These are phyloP conservation scores for Crocuta crocuta DNA, from an alignment of 2,113 vertebrate genomes.

Conservation along the genomic window DNA sequence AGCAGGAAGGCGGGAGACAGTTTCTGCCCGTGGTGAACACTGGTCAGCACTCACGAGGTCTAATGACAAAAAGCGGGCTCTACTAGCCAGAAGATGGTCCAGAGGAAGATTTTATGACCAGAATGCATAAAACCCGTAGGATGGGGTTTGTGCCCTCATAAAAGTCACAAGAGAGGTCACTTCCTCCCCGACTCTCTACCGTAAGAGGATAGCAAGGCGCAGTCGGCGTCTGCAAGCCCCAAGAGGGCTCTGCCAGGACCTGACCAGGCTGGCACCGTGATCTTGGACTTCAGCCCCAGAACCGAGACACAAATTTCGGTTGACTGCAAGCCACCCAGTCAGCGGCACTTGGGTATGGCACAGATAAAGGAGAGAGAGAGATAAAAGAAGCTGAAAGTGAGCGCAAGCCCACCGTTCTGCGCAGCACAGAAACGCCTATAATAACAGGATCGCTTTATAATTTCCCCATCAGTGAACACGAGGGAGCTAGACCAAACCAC, in stretches of 20 bases:
- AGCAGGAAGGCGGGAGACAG: not conserved
- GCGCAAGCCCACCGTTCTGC: not conserved
- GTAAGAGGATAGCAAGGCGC: not conserved
- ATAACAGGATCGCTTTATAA: accelerated
- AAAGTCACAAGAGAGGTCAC: not conserved
- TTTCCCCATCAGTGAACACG: not conserved
- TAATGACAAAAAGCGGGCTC: not conserved
- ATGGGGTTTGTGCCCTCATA: not conserved
- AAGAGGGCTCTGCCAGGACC: not conserved
- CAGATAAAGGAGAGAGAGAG: not conserved
- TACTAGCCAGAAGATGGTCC: not conserved
- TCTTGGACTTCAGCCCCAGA: not conserved
- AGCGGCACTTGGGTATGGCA: not conserved
- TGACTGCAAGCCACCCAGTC: not conserved
- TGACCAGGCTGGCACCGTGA: too few relatives aligned
- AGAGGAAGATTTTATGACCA: not conserved
- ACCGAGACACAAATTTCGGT: not conserved
- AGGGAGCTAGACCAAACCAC: too few relatives aligned
- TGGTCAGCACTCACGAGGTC: not conserved
- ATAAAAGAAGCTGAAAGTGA: not conserved
- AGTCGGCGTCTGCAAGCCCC: not conserved
- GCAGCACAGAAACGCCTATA: accelerated
- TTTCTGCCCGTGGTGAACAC: not conserved
- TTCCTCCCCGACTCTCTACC: too few relatives aligned
- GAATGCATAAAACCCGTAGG: not conserved